Base-by-base conservation (phyloP, 2,888 invertebrate genomes). In the Gastracanthus pulcherrimus region DNA sequence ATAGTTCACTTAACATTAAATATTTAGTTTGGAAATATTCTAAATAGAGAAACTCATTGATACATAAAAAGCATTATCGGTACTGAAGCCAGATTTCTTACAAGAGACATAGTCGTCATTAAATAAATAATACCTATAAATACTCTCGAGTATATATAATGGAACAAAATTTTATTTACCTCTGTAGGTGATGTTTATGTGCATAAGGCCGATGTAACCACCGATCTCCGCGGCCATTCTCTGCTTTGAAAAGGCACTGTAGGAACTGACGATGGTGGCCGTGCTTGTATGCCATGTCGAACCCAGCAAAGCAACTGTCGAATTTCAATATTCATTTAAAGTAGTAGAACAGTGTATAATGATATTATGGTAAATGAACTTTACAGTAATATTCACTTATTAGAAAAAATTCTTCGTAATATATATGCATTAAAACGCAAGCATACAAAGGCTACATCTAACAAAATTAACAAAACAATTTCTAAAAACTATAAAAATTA, bases 171-270 rank as follows among this genome's bases (percentile, higher is more conserved):
- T 7, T 31, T 74, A 83, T 92, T 94, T 93, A 98, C 98, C 97
- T 92, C 94, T 95, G 86, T 99, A 94, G 75, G 99, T 98, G 88
- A 99, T 97, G 93, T 99, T 99, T 92, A 98, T 97, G 92, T 98
- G 97, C 89, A 96, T 96, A 83, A 99, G 94, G 77, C 98, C 99
- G 86, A 99, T 96, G 91, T 96, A 96, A 81, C 98, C 96, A 48
- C 98, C 98, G 85, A 99, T 94, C 92, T 96, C 95, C 87, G 98
- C 98, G 88, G 95, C 94, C 85, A 99, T 93, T 89, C 96, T 96
- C 91, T 98, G 97, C 86, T 95, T 93, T 85, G 98, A 97, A 93
- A 97, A 98, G 86, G 98, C 97, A 89, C 96, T 95, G 93, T 98
- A 98, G 79, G 97, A 95, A 87, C 97, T 96, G 87, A 95, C 94